Percentiles rank a stretch among this genome's conserved stretches.
phyloP scores from a whole-genome alignment of 2,113 vertebrate species.

The Tenrec ecaudatus region DNA sequence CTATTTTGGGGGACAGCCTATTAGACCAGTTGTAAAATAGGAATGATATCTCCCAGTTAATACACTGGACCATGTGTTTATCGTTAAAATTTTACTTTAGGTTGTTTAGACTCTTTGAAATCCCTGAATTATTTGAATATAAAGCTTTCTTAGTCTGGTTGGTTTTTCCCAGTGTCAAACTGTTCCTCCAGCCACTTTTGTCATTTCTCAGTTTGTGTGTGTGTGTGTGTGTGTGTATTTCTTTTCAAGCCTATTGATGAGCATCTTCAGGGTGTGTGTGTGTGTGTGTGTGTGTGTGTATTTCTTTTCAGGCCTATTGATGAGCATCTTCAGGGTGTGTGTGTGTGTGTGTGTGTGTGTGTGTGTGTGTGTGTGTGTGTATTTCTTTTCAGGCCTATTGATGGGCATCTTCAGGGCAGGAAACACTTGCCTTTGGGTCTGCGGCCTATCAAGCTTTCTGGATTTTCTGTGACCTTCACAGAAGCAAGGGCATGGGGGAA shows the following conservation, averaged over 20 bases:
- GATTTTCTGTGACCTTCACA: background rate
- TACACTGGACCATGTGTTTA: background rate
- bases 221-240: no score
- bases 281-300: background rate
- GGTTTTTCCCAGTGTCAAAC: background rate
- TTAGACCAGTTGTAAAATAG: background rate
- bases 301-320: no score
- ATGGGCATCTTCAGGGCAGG: background rate
- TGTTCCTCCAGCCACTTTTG: background rate
- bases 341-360: background rate
- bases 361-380: accelerated
- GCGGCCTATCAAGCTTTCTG: background rate
- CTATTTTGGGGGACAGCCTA: slow-evolving; percentile 15
- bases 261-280: background rate
- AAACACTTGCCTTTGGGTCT: background rate
- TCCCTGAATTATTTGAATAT: background rate
- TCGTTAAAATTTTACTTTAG: background rate
- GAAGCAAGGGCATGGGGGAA: background rate
- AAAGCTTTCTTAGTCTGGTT: background rate
- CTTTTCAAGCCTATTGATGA: no score
- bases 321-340: no score
- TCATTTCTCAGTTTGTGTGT: background rate
- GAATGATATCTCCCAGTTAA: background rate
- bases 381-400: background rate
- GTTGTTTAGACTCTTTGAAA: background rate